Evolutionary conservation across 1,140 invertebrate species (phyloP).

Genomic region (Bactericera cockerelli): DNA sequence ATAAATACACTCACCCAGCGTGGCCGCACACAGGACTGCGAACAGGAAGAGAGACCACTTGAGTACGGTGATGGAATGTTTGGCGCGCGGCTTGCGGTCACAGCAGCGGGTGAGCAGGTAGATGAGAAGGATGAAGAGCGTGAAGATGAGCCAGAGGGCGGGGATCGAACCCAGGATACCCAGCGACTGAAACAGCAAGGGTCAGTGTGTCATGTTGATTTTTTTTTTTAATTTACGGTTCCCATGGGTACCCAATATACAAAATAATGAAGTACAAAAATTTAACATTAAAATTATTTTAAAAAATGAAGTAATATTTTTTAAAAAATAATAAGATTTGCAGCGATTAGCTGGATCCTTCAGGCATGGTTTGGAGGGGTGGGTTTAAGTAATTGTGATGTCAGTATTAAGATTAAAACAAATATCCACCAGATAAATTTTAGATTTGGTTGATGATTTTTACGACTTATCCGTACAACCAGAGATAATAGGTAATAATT

Average conservation of each 20-base stretch:
- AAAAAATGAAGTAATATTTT: not conserved
- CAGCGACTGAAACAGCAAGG: constrained; percentile 49
- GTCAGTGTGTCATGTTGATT: constrained; percentile 13
- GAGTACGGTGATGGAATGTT: constrained; percentile 65
- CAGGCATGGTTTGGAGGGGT: no score
- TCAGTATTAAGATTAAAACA: no score
- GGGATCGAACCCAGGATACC: constrained; percentile 81
- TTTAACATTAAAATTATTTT: no score
- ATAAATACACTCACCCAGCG: no score
- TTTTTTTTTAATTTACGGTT: no score
- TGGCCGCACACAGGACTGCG: constrained; percentile 38
- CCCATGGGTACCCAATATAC: not conserved
- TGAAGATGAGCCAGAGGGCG: constrained; percentile 75
- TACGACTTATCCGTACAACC: no score
- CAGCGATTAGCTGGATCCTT: constrained; percentile 21
- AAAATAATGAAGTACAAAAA: no score
- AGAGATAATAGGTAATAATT: no score
- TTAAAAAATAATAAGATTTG: constrained; percentile 19
- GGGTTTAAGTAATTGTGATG: no score
- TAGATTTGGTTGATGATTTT: no score
- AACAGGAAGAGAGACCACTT: constrained; percentile 69
- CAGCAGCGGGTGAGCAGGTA: constrained; percentile 87
- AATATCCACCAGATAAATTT: no score
- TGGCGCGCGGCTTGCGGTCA: constrained; percentile 71
- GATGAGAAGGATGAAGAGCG: constrained; percentile 68